Evolutionary conservation across 2,113 vertebrate species (phyloP).

Genomic region (Perca flavescens): DNA sequence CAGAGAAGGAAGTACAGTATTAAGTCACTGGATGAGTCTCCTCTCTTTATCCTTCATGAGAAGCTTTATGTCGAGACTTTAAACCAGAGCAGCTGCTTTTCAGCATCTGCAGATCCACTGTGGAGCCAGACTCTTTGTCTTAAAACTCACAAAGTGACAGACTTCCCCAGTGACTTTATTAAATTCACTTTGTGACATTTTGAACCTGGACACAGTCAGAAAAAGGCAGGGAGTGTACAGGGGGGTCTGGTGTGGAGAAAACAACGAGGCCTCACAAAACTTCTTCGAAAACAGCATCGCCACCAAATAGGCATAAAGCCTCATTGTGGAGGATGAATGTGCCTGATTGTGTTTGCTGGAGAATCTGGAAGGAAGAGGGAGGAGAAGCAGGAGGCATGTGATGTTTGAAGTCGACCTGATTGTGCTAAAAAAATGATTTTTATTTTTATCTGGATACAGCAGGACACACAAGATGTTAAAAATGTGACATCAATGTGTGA

Average conservation of each 20-base stretch:
- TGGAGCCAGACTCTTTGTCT: slow-evolving; percentile 16
- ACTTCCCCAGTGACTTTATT: slow-evolving; percentile 50
- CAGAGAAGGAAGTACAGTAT: not conserved
- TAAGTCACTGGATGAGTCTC: not conserved
- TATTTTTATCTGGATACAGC: not conserved
- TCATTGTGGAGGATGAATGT: slow-evolving; percentile 83
- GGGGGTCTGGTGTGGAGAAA: slow-evolving; percentile 46
- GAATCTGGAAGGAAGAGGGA: slow-evolving; percentile 67
- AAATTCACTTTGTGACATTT: slow-evolving; percentile 70
- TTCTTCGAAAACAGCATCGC: slow-evolving; percentile 48
- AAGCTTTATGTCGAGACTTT: slow-evolving; percentile 2
- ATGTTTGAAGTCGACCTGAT: slow-evolving; percentile 66
- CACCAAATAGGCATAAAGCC: slow-evolving; percentile 78
- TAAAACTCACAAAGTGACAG: slow-evolving; percentile 16
- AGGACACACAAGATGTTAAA: not conserved
- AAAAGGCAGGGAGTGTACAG: not conserved
- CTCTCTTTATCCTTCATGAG: slow-evolving; percentile 12
- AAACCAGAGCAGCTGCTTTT: slow-evolving; percentile 17
- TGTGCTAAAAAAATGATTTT: slow-evolving; percentile 19
- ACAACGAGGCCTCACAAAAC: slow-evolving; percentile 80
- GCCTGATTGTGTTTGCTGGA: slow-evolving; percentile 76
- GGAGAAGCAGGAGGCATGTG: slow-evolving; percentile 57
- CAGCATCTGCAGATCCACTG: slow-evolving; percentile 22
- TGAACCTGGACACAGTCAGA: slow-evolving; percentile 48
- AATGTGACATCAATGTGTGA: slow-evolving; percentile 7